Percentiles rank a stretch among this genome's conserved stretches.
phyloP scores from a whole-genome alignment of 2,113 vertebrate species.

The Bufo gargarizans region DNA sequence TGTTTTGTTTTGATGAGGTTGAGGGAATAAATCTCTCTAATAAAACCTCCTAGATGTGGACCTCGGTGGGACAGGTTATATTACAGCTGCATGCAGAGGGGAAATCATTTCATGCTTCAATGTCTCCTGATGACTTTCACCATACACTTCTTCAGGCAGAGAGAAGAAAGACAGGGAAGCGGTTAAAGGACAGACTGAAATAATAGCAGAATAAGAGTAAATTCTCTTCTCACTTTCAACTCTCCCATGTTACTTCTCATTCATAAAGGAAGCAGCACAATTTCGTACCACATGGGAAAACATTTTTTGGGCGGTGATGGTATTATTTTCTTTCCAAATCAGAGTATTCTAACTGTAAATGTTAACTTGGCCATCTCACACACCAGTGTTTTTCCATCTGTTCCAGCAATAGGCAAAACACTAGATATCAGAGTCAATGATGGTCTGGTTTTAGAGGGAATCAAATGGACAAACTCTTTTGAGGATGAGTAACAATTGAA shows the following conservation, averaged over 20 bases:
- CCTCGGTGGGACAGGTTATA: constrained; percentile 56
- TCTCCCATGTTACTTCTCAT: not conserved
- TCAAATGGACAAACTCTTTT: no score
- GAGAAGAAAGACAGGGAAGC: not conserved
- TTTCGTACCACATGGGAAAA: not conserved
- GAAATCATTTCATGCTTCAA: constrained; percentile 59
- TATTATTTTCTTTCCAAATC: not conserved
- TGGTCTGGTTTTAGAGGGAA: no score
- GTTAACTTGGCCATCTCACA: not conserved
- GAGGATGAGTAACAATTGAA: no score
- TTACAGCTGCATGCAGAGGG: constrained; percentile 54
- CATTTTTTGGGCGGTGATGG: not conserved
- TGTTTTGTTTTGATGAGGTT: constrained; percentile 53
- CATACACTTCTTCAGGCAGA: constrained; percentile 46
- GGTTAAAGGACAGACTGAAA: constrained; percentile 20
- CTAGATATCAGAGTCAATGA: no score
- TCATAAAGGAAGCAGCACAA: not conserved
- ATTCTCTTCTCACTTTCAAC: not conserved
- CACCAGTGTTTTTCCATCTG: not conserved
- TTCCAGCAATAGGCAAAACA: not conserved
- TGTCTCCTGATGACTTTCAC: constrained; percentile 58
- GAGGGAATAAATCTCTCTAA: constrained; percentile 57
- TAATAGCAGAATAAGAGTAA: not conserved
- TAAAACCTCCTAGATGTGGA: constrained; percentile 55
- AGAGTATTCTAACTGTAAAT: not conserved